Conservation (phyloP, 2,888 invertebrate genomes). For the Lingula anatina region DNA sequence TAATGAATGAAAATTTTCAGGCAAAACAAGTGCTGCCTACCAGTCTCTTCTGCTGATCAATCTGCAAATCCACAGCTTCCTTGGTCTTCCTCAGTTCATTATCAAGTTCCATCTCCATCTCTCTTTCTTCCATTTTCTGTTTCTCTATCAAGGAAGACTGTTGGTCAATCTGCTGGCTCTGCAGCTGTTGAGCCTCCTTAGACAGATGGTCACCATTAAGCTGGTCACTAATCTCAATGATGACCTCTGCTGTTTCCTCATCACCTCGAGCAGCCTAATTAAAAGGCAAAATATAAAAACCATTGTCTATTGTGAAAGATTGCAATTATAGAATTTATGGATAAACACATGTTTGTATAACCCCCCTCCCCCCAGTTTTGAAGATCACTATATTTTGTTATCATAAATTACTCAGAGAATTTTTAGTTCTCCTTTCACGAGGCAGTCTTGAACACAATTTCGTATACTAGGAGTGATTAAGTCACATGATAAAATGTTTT, state of each 20-base stretch:
- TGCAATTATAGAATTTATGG: too few species aligned
- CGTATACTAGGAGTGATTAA: too few species aligned
- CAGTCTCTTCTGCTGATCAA: conserved; percentile 37
- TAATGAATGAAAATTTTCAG: too few species aligned
- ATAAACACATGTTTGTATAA: too few species aligned
- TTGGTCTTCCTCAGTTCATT: conserved; percentile 23
- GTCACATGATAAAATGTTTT: too few species aligned
- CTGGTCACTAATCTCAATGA: conserved; percentile 31
- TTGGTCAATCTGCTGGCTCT: conserved; percentile 26
- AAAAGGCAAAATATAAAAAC: neutral
- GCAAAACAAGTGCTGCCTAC: too few species aligned
- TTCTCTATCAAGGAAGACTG: conserved; percentile 28
- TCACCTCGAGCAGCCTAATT: conserved; percentile 36
- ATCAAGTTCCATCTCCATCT: conserved; percentile 16
- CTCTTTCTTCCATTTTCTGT: conserved; percentile 24
- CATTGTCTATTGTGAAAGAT: too few species aligned
- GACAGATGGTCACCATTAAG: conserved; percentile 23
- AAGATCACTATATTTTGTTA: too few species aligned
- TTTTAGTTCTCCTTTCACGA: too few species aligned
- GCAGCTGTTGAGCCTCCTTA: conserved; percentile 24
- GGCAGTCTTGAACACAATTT: too few species aligned
- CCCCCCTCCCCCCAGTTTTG: too few species aligned
- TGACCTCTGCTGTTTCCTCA: conserved; percentile 33
- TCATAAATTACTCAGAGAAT: too few species aligned
- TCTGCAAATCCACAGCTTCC: conserved; percentile 23